Base-by-base conservation (phyloP, 1,140 invertebrate genomes). In the Phenacoccus solenopsis region DNA sequence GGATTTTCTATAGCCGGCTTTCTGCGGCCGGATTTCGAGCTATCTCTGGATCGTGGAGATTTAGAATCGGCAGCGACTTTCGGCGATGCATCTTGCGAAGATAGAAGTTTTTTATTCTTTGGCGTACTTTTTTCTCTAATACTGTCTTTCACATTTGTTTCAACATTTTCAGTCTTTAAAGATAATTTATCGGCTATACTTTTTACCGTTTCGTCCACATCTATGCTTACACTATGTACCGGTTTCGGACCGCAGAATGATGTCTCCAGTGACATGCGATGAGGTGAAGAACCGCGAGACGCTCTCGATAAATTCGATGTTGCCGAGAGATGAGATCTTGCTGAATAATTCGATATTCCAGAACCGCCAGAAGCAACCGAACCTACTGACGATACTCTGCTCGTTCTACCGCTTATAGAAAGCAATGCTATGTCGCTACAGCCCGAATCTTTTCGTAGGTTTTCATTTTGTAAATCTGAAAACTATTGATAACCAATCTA, bases 201-300 rank as follows among this genome's bases (percentile, higher is more conserved):
- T 69, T 25, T 59, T 16, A 69, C 67, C 1, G 69, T 68, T 61
- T 72, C 69, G 57, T 70, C 67, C 4, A 67, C 68, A 28, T 70
- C 71, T 68, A 67, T 57, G 69, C 64, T 72, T 10, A 9, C 13
- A 20, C 22, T 30, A 7, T 68, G 21, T 3, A 71, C 28, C 28
- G 88, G 87, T 74, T 89, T 90, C 67, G 86, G 87, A 0, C 91
- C 91, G 76, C 90, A 93, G 77, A 94, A 94, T 0, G 90, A 93
- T 0, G 91, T 94, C 79, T 93, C 91, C 22, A 93, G 81, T 22
- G 93, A 79, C 84, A 91, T 93, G 78, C 89, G 89, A 79, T 93
- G 90, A 4, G 91, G 91, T 28, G 91, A 93, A 0, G 90, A 90
- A 9, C 90, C 93, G 69, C 90, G 84, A 9, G 82, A 86, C 7